Percentiles rank a stretch among this genome's conserved stretches.
phyloP scores from a whole-genome alignment of 2,113 vertebrate genomes.

The Labeo rohita region DNA sequence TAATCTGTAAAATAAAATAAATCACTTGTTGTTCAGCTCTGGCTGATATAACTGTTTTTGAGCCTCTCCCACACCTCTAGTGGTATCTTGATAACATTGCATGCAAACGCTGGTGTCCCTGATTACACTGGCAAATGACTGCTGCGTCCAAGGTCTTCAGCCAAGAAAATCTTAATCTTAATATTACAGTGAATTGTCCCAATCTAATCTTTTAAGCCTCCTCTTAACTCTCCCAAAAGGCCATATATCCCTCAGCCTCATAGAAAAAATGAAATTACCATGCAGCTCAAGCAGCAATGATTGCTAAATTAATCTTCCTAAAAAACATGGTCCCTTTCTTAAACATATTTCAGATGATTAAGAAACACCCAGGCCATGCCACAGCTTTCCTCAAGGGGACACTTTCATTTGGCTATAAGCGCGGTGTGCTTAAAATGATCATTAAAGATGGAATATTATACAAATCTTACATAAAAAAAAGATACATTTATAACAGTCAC shows the following conservation, averaged over 20 bases:
- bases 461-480: background rate
- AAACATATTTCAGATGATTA: slow-evolving; percentile 54
- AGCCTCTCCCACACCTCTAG: slow-evolving; percentile 24
- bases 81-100: slow-evolving; percentile 9
- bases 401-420: slow-evolving; percentile 1
- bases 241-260: slow-evolving; percentile 65
- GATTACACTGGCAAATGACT: slow-evolving; percentile 33
- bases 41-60: background rate
- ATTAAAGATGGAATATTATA: background rate
- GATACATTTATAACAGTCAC: background rate
- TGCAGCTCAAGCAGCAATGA: slow-evolving; percentile 71
- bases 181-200: slow-evolving; percentile 50
- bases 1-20: background rate
- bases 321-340: slow-evolving; percentile 71
- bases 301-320: slow-evolving; percentile 78
- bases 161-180: slow-evolving; percentile 42
- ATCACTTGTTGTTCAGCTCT: background rate
- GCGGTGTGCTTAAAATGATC: background rate
- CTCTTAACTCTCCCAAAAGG: slow-evolving; percentile 56
- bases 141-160: background rate
- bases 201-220: slow-evolving; percentile 56
- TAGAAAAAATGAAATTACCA: slow-evolving; percentile 68
- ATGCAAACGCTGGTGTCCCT: background rate
- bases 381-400: background rate
- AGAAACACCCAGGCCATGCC: slow-evolving; percentile 12